phyloP scores from a whole-genome alignment of 2,888 invertebrate species.

The Lochmaea capreae region DNA sequence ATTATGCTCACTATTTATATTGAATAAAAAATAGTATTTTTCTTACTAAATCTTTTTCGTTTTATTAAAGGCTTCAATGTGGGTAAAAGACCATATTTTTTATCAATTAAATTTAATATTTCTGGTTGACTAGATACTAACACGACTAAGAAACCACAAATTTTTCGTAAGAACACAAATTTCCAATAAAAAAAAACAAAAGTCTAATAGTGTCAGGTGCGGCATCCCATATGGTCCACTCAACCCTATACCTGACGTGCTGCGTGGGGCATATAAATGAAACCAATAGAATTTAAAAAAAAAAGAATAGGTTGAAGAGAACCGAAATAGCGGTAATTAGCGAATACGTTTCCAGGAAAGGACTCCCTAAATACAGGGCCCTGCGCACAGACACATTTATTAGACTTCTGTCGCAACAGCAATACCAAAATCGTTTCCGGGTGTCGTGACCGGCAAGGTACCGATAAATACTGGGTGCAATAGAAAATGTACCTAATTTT shows the following conservation, averaged over 20 bases:
- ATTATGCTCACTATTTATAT: too few species aligned
- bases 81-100: neutral
- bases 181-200: conserved; percentile 20
- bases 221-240: conserved; percentile 38
- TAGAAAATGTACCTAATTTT: conserved; percentile 27
- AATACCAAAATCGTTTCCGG: conserved; percentile 51
- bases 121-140: neutral
- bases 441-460: conserved; percentile 43
- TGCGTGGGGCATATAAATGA: conserved; percentile 31
- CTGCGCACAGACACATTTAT: conserved; percentile 40
- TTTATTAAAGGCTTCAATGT: neutral
- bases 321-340: conserved; percentile 51
- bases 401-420: conserved; percentile 49
- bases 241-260: conserved; percentile 29
- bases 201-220: conserved; percentile 39
- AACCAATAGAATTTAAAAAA: conserved; percentile 38
- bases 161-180: conserved; percentile 10
- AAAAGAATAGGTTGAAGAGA: conserved; percentile 30
- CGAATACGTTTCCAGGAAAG: conserved; percentile 50
- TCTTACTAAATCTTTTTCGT: neutral
- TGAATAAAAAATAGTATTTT: too few species aligned
- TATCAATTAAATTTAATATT: neutral
- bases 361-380: conserved; percentile 50
- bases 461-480: conserved; percentile 36
- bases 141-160: conserved; percentile 8